Evolutionary conservation across 1,140 invertebrate species (phyloP).

Genomic region (Phocides pigmalion): DNA sequence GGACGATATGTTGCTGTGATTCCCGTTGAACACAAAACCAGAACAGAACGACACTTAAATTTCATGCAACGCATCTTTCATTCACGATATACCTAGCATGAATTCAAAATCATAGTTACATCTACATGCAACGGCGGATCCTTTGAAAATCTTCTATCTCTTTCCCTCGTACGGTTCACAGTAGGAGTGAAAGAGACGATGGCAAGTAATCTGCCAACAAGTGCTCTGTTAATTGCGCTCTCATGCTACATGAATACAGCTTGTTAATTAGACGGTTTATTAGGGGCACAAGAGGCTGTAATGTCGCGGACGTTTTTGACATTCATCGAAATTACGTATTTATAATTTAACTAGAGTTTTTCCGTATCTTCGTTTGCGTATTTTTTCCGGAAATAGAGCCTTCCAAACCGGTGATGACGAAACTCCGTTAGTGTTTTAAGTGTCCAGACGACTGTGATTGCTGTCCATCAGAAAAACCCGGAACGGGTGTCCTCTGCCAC

Average conservation of each 20-base stretch:
- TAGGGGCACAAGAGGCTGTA: slow-evolving; percentile 18
- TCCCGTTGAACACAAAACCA: too few relatives aligned
- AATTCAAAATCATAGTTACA: slow-evolving; percentile 9
- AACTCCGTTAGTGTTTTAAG: too few relatives aligned
- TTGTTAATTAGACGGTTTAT: slow-evolving; percentile 34
- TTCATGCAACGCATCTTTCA: background rate
- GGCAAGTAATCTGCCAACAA: slow-evolving; percentile 18
- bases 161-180: background rate
- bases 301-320: slow-evolving; percentile 6
- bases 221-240: slow-evolving; percentile 22
- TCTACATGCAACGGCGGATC: background rate
- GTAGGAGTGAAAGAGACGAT: slow-evolving; percentile 11
- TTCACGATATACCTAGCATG: background rate
- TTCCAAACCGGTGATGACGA: too few relatives aligned
- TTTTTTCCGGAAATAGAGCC: too few relatives aligned
- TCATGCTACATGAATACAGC: slow-evolving; percentile 9
- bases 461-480: too few relatives aligned
- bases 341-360: background rate
- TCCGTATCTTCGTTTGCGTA: background rate
- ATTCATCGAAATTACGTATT: slow-evolving; percentile 10
- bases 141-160: slow-evolving; percentile 12
- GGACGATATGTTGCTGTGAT: too few relatives aligned
- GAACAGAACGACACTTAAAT: background rate
- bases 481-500: too few relatives aligned
- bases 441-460: too few relatives aligned